Evolutionary conservation across 2,888 invertebrate genomes (phyloP).

Genomic region (Encarsia formosa): DNA sequence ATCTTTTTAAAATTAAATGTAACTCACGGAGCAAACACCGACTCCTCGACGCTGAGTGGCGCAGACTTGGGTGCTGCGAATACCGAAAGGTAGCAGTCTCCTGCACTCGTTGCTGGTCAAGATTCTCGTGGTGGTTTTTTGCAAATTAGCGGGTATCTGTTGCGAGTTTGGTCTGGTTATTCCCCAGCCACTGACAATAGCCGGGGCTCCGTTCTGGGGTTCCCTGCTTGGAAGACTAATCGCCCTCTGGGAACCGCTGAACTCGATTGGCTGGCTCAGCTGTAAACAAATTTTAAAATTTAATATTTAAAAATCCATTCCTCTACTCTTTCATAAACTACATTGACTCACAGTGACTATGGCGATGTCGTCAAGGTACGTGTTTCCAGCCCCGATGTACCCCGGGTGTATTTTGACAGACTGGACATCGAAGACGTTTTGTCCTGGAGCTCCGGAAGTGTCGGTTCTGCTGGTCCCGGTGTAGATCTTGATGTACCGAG

Average conservation of each 20-base stretch:
- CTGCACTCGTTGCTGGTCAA: slow-evolving; percentile 2
- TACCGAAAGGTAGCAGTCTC: background rate
- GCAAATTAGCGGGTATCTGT: background rate
- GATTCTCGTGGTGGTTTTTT: slow-evolving; percentile 3
- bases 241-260: slow-evolving; percentile 3
- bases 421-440: background rate
- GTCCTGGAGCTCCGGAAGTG: background rate
- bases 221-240: slow-evolving; percentile 6
- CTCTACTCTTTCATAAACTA: background rate
- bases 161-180: background rate
- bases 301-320: background rate
- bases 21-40: slow-evolving; percentile 17
- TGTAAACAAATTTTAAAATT: background rate
- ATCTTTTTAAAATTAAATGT: background rate
- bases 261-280: background rate
- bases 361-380: slow-evolving; percentile 8
- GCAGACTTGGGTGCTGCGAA: slow-evolving; percentile 11
- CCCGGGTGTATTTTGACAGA: slow-evolving; percentile 3
- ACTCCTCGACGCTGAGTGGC: slow-evolving; percentile 1
- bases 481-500: slow-evolving; percentile 1
- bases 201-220: background rate
- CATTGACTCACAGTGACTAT: slow-evolving; percentile 6
- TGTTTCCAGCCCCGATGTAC: slow-evolving; percentile 2
- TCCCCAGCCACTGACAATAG: slow-evolving; percentile 15
- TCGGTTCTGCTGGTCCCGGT: slow-evolving; percentile 8